These are phyloP conservation scores for Muraenolepis orangiensis DNA, from an alignment of 2,797 vertebrate species.

Conservation along the genomic window DNA sequence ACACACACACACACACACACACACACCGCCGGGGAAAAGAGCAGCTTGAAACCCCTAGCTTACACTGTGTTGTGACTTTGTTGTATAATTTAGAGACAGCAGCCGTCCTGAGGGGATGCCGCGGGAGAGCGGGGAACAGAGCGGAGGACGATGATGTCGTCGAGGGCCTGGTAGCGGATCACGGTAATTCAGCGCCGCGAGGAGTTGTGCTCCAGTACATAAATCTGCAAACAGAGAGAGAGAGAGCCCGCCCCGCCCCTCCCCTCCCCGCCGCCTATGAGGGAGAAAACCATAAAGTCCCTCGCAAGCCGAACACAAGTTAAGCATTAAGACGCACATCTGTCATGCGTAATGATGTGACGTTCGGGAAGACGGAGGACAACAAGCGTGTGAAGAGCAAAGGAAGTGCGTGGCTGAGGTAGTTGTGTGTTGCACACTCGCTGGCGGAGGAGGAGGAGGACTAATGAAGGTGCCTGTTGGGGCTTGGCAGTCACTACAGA, in stretches of 20 bases:
- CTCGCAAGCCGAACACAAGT: background rate
- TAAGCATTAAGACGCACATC: conserved; percentile 3
- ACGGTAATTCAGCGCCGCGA: background rate
- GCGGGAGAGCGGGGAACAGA: too few species aligned
- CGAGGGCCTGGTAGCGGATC: too few species aligned
- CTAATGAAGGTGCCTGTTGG: conserved; percentile 62
- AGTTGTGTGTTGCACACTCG: too few species aligned
- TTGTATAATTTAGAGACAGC: background rate
- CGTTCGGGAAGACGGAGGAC: conserved; percentile 12
- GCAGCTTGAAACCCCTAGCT: background rate
- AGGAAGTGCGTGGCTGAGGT: conserved; percentile 39
- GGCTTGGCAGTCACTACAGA: conserved; percentile 70
- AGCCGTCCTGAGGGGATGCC: background rate
- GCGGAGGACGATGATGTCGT: too few species aligned
- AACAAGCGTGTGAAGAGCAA: conserved; percentile 24
- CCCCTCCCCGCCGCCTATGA: too few species aligned
- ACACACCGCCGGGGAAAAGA: too few species aligned
- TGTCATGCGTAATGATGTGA: conserved; percentile 26
- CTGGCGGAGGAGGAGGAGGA: too few species aligned
- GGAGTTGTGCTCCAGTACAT: background rate
- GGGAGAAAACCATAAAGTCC: background rate
- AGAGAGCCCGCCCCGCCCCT: background rate
- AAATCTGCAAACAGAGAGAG: background rate
- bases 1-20: background rate
- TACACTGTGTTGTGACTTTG: background rate